Conservation (phyloP, 2,888 invertebrate genomes). For the Diaprepes abbreviatus region DNA sequence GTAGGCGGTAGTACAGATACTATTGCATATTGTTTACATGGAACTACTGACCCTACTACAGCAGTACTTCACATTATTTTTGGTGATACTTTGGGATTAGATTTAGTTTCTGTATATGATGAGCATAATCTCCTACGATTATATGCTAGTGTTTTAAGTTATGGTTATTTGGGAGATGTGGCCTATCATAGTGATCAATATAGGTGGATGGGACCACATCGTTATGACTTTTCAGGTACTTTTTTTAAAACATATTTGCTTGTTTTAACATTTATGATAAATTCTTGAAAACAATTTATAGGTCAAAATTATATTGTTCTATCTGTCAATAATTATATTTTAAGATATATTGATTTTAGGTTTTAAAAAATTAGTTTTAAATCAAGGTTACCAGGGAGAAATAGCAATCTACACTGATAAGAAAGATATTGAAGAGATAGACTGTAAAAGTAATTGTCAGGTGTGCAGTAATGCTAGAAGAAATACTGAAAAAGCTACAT, state of each 20-base stretch:
- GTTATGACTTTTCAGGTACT: slow-evolving; percentile 87
- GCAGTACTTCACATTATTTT: slow-evolving; percentile 87
- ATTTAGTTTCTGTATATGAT: slow-evolving; percentile 81
- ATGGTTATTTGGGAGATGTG: slow-evolving; percentile 89
- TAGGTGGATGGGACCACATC: slow-evolving; percentile 88
- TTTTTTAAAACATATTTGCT: too few species aligned
- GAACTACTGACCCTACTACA: slow-evolving; percentile 83
- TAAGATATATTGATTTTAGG: too few species aligned
- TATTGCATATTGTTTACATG: slow-evolving; percentile 83
- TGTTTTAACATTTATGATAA: too few species aligned
- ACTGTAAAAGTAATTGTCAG: slow-evolving; percentile 70
- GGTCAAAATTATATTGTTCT: too few species aligned
- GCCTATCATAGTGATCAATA: slow-evolving; percentile 84
- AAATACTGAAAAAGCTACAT: slow-evolving; percentile 52
- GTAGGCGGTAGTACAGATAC: slow-evolving; percentile 79
- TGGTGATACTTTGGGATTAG: slow-evolving; percentile 80
- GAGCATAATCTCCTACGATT: slow-evolving; percentile 73
- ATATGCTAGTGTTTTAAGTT: slow-evolving; percentile 84
- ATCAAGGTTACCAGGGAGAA: slow-evolving; percentile 77
- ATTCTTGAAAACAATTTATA: too few species aligned
- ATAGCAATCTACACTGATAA: slow-evolving; percentile 70
- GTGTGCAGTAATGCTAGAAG: slow-evolving; percentile 61
- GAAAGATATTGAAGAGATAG: slow-evolving; percentile 65
- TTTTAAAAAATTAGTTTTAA: slow-evolving; percentile 75
- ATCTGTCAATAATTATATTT: background rate